Evolutionary conservation across 2,888 invertebrate genomes (phyloP), one percentile per base, ranked within the genome.

Genomic region (Herminia tarsipennalis): DNA sequence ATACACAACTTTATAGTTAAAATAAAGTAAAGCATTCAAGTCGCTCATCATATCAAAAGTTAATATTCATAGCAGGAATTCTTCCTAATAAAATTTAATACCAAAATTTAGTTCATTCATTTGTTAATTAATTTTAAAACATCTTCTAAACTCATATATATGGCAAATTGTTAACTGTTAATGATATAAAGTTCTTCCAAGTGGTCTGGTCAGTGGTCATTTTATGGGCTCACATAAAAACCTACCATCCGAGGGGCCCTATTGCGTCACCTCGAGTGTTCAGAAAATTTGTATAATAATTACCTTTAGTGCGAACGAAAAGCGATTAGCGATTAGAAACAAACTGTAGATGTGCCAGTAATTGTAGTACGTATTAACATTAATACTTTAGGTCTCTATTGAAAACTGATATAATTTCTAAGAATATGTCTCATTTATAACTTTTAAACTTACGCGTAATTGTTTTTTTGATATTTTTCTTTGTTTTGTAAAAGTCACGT

Each of bases 161-260:
- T 18, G 18, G 36, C 41, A 46, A 52, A 25, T 53, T 35, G 48
- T 49, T 36, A 47, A 53, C 57, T 66, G 62, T 60, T 56, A 55
- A 68, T 56, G 55, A 60, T 20, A 10, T 75, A 63, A 72, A 74
- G 68, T 68, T 70, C 66, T 70, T 58, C 48, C 57, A 54, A 73
- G 73, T 46, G 29, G 34, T 40, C 74, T 70, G 60, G 67, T 62
- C 57, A 73, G 57, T 73, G 73, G 73, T 74, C 73, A 77, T 73
- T 79, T 78, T 77, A 81, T 76, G 67, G 70, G 57, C 67, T 66
- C 54, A 70, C 68, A 74, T 73, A 81, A 78, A 80, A 74, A 73
- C 62, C 66, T 71, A 70, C 63, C 60, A 66, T 72, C 63, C 56
- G 76, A 83, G 89, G 75, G 88, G 86, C 86, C 88, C 83, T 73